Percentiles rank a stretch among this genome's conserved stretches.
phyloP scores from a whole-genome alignment of 1,140 invertebrate species.

The Leptoteleia sp. region DNA sequence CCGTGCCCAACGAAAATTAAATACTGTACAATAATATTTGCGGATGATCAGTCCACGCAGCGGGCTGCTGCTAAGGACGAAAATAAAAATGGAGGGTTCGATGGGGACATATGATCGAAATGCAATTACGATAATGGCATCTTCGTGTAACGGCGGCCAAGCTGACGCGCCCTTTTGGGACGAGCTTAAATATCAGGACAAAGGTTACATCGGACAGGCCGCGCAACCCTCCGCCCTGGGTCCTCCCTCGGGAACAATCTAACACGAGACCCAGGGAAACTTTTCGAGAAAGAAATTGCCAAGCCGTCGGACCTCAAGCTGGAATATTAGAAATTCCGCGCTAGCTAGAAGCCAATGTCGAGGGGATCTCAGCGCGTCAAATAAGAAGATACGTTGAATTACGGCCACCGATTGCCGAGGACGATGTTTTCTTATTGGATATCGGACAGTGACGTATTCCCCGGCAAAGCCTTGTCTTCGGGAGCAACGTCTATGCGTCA shows the following conservation, averaged over 20 bases:
- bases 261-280: constrained; percentile 66
- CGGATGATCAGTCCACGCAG: not conserved
- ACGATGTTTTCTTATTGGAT: constrained; percentile 68
- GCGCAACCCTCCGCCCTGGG: constrained; percentile 52
- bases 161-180: constrained; percentile 68
- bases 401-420: constrained; percentile 65
- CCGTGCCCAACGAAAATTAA: not conserved
- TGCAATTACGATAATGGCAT: constrained; percentile 72
- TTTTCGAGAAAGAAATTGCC: constrained; percentile 73
- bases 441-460: constrained; percentile 65
- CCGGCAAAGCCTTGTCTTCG: constrained; percentile 56
- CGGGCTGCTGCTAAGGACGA: not conserved
- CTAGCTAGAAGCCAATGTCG: constrained; percentile 63
- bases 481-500: constrained; percentile 57
- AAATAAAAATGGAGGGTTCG: constrained; percentile 48
- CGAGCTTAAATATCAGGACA: constrained; percentile 70
- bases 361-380: constrained; percentile 65
- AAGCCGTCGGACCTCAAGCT: constrained; percentile 67
- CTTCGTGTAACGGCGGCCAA: constrained; percentile 62
- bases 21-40: not conserved
- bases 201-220: constrained; percentile 67
- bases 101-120: constrained; percentile 59
- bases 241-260: constrained; percentile 66
- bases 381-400: constrained; percentile 70
- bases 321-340: constrained; percentile 74